A percentile compares a stretch with the other conserved stretches of the same genome.
These are phyloP conservation scores for Alligator mississippiensis DNA, from an alignment of 2,113 vertebrate genomes.

Conservation along the genomic window DNA sequence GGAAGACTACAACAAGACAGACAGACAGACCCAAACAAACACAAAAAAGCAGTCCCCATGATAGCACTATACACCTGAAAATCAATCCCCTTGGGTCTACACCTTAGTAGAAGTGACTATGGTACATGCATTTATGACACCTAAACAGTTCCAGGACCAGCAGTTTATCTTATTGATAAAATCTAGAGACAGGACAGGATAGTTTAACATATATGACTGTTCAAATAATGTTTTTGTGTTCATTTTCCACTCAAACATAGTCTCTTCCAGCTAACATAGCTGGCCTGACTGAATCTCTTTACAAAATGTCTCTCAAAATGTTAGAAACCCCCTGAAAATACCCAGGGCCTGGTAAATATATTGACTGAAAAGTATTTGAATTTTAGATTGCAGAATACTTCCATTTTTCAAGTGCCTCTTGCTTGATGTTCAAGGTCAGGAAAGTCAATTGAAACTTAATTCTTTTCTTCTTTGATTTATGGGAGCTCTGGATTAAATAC, in stretches of 20 bases:
- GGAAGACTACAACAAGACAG: background rate
- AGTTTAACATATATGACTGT: background rate
- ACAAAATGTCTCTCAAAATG: background rate
- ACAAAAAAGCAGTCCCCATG: background rate
- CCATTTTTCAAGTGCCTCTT: slow-evolving; percentile 66
- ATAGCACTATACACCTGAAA: background rate
- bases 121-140: background rate
- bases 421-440: slow-evolving; percentile 66
- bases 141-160: background rate
- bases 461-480: slow-evolving; percentile 82
- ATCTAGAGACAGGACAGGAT: background rate
- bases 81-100: background rate
- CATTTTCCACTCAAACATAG: background rate
- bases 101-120: background rate
- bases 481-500: slow-evolving; percentile 73
- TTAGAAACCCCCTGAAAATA: background rate
- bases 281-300: background rate
- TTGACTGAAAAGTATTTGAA: background rate
- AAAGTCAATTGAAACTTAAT: slow-evolving; percentile 85
- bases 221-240: background rate
- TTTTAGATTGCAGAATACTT: slow-evolving; percentile 61
- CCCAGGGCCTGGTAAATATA: background rate
- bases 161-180: background rate
- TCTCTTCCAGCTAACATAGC: background rate
- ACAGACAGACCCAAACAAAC: background rate